Conservation (phyloP, 1,140 invertebrate species). For the Pseudachorutes palmiensis region DNA sequence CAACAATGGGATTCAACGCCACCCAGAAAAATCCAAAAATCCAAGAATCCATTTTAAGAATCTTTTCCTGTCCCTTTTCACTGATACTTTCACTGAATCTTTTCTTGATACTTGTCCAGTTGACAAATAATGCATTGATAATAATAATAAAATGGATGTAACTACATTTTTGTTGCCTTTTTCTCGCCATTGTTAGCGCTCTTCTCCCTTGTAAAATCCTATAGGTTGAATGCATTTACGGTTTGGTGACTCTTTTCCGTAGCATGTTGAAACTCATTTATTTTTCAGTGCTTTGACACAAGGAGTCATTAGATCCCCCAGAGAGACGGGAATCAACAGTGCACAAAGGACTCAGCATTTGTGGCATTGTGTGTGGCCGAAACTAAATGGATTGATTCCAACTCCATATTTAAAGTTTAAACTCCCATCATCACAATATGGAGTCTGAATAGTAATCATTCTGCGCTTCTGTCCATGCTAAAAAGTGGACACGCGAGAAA, state of each 20-base stretch:
- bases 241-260: background rate
- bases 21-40: too few relatives aligned
- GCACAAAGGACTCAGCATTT: background rate
- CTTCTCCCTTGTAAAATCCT: background rate
- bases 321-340: background rate
- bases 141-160: too few relatives aligned
- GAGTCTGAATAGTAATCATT: background rate
- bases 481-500: background rate
- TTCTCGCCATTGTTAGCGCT: background rate
- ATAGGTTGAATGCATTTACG: background rate
- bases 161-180: too few relatives aligned
- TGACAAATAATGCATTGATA: too few relatives aligned
- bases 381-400: background rate
- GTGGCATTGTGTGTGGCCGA: background rate
- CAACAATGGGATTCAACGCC: too few relatives aligned
- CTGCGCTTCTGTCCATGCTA: background rate
- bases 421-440: too few relatives aligned
- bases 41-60: too few relatives aligned
- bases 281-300: background rate
- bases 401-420: too few relatives aligned
- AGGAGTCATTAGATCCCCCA: background rate
- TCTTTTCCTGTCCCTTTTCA: too few relatives aligned
- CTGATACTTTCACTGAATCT: too few relatives aligned
- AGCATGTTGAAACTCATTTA: conserved; percentile 3
- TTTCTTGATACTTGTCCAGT: too few relatives aligned